phyloP scores from a whole-genome alignment of 2,113 vertebrate genomes.

The Empidonax alnorum region DNA sequence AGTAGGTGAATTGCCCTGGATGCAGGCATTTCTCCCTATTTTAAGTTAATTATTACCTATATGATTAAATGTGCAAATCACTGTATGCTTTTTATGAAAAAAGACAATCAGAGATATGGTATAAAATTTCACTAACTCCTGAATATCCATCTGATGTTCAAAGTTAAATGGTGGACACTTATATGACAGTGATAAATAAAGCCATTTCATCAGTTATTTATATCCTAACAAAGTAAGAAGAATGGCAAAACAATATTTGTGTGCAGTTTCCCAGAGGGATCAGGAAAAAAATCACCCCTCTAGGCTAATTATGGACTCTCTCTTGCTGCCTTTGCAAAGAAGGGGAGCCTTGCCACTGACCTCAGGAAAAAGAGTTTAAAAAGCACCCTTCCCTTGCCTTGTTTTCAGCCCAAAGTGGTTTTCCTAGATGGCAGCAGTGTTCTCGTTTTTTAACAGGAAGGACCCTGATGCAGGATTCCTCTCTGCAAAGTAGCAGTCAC shows the following conservation, averaged over 20 bases:
- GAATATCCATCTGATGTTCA: not conserved
- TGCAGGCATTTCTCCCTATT: not conserved
- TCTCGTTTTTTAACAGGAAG: not conserved
- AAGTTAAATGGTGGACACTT: not conserved
- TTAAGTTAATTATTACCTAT: slow-evolving; percentile 33
- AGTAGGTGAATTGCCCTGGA: not conserved
- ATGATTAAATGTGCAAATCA: not conserved
- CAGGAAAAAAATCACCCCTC: not conserved
- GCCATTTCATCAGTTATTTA: slow-evolving; percentile 15
- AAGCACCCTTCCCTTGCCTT: not conserved
- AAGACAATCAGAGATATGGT: not conserved
- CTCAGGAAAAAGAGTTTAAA: not conserved
- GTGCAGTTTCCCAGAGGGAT: not conserved
- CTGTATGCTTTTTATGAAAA: not conserved
- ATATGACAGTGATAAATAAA: not conserved
- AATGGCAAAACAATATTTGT: not conserved
- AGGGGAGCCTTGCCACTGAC: not conserved
- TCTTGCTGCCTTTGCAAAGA: not conserved
- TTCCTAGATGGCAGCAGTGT: not conserved
- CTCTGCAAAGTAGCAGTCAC: not conserved
- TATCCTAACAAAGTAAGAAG: not conserved
- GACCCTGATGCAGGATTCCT: not conserved
- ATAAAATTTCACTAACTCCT: not conserved
- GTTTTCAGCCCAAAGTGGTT: not conserved
- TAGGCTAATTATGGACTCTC: not conserved